Evolutionary conservation across 2,113 vertebrate species (phyloP).

Genomic region (Arizona elegans): DNA sequence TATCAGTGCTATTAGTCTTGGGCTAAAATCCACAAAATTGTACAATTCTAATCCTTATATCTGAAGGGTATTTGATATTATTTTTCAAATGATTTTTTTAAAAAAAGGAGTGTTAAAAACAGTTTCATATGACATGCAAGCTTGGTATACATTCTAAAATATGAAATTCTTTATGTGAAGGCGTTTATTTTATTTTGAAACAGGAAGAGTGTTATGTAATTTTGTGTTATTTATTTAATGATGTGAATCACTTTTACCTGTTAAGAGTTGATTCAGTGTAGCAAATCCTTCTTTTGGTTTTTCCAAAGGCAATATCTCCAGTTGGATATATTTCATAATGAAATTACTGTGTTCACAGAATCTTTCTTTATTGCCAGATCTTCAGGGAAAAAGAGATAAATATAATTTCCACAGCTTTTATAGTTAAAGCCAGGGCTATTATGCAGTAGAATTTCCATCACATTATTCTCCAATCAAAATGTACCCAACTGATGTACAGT

Average conservation of each 20-base stretch:
- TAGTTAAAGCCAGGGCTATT: neutral
- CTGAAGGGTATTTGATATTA: neutral
- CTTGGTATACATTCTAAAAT: neutral
- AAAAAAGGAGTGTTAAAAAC: neutral
- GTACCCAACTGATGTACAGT: neutral
- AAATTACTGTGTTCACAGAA: neutral
- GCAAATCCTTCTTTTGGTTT: neutral
- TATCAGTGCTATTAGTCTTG: neutral
- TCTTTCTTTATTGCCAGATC: neutral
- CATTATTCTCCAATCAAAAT: neutral
- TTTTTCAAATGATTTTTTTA: neutral
- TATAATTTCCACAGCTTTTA: slow-evolving; percentile 4
- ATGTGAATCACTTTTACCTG: neutral
- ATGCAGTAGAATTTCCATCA: neutral
- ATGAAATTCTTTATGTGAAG: too few species aligned
- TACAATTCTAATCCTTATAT: neutral
- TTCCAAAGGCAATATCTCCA: neutral
- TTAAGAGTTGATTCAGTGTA: neutral
- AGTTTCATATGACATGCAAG: neutral
- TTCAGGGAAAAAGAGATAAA: neutral
- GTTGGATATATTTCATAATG: neutral
- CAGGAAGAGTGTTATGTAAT: neutral
- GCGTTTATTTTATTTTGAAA: neutral
- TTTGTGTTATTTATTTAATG: neutral
- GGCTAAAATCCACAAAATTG: neutral